A percentile compares a stretch with the other conserved stretches of the same genome.
Evolutionary conservation across 1,140 invertebrate species (phyloP).

Genomic region (Drosophila takahashii): DNA sequence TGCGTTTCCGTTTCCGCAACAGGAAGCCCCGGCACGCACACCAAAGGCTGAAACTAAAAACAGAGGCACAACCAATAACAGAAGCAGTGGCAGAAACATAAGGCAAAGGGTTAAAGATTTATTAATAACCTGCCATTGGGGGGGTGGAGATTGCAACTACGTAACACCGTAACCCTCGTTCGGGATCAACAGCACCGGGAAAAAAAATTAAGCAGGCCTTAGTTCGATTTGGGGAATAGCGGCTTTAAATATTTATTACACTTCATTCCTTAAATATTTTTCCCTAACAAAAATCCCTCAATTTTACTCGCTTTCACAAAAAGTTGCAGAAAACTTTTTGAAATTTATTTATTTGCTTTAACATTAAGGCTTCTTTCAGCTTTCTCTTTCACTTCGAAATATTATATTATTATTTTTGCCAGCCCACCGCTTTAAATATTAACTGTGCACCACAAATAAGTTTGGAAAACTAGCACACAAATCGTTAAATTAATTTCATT

Average conservation of each 20-base stretch:
- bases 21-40: conserved; percentile 65
- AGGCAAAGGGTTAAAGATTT: conserved; percentile 82
- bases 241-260: too few species aligned
- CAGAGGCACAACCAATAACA: conserved; percentile 13
- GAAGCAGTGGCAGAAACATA: conserved; percentile 12
- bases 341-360: background rate
- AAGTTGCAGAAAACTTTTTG: background rate
- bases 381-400: conserved; percentile 6
- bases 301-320: background rate
- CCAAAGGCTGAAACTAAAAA: conserved; percentile 32
- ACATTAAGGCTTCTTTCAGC: background rate
- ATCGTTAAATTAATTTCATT: conserved; percentile 1
- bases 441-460: background rate
- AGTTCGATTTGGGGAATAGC: background rate
- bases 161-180: background rate
- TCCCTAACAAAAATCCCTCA: background rate
- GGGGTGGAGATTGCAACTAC: conserved; percentile 8
- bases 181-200: conserved; percentile 24
- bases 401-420: conserved; percentile 2
- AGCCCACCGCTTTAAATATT: background rate
- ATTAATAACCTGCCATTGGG: conserved; percentile 66
- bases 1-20: conserved; percentile 84
- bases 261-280: too few species aligned
- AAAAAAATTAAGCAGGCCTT: background rate
- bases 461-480: conserved; percentile 1